Evolutionary conservation across 1,140 invertebrate genomes (phyloP), one percentile per base, ranked within the genome.

Genomic region (Listronotus bonariensis): DNA sequence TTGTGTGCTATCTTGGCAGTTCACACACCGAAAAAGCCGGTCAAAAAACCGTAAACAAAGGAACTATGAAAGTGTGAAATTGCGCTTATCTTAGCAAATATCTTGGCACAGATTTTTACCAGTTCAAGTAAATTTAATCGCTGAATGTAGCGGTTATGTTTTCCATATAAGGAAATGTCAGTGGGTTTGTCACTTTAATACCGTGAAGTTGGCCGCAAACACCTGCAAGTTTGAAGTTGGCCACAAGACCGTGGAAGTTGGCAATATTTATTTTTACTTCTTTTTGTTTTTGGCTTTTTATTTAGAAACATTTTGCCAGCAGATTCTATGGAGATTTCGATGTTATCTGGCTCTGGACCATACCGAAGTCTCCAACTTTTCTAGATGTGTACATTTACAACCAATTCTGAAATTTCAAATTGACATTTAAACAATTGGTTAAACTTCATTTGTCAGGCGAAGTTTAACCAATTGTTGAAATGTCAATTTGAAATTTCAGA

Each of bases 61-160:
- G 43, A 45, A 40, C 20, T 46, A 6, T 11, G 20, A 43, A 43
- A 48, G 17, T 36, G 58, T 61, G 12, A 54, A 43, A 43, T 42
- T 62, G 42, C 26, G 36, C 49, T 53, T 51, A 34, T 62, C 45
- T 46, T 38, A 18, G n/a, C 31, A 17, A n/a, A 54, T 34, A 53
- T 52, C 49, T 57, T 57, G 17, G 46, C 20, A 63, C 54, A 43
- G 20, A 34, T 49, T 41, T 65, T 49, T 57, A 53, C 17, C 52
- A 54, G 32, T 45, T 56, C 32, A 11, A 46, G 32, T 58, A 60
- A 60, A 20, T 36, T 36, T 36, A 36, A 36, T 57, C 6, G 55
- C 31, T 46, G 55, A 61, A 38, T 43, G 41, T 70, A 74, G 70
- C 72, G 70, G 70, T 72, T 72, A 74, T 72, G 72, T 73, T 74